Percentiles rank a stretch among this genome's conserved stretches.
Conservation (phyloP, 2,888 invertebrate species). For the Cloeon dipterum region DNA sequence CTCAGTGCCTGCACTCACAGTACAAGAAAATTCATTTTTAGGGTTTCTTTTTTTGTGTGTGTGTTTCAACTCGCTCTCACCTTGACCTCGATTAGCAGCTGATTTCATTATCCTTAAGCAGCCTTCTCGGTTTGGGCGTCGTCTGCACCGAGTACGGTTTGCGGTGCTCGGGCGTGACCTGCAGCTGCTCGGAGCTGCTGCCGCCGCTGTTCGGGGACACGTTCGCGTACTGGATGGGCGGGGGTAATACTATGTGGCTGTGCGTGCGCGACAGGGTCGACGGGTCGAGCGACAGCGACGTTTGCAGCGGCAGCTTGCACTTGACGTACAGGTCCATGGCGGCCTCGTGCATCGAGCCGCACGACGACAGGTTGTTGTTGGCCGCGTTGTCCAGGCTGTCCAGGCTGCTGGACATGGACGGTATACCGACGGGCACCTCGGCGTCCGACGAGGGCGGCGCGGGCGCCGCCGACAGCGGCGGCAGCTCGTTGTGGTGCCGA, state of each 20-base stretch:
- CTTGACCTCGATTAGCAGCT: constrained; percentile 9
- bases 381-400: constrained; percentile 1
- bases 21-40: too few species aligned
- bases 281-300: constrained; percentile 18
- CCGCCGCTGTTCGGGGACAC: constrained; percentile 6
- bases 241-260: constrained; percentile 6
- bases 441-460: constrained; percentile 7
- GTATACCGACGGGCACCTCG: constrained; percentile 5
- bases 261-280: constrained; percentile 14
- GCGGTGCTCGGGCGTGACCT: constrained; percentile 7
- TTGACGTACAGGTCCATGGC: constrained; percentile 11
- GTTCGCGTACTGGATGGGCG: constrained; percentile 10
- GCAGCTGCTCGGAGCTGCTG: neutral
- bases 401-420: constrained; percentile 8
- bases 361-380: neutral
- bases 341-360: neutral
- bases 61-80: too few species aligned
- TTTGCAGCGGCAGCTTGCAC: constrained; percentile 11
- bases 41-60: too few species aligned
- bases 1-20: too few species aligned
- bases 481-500: constrained; percentile 7
- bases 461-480: constrained; percentile 8
- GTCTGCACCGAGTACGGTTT: constrained; percentile 8
- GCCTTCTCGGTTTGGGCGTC: constrained; percentile 5
- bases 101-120: constrained; percentile 9